Evolutionary conservation across 1,140 invertebrate species (phyloP), one percentile per base, ranked within the genome.

Genomic region (Homarus americanus): DNA sequence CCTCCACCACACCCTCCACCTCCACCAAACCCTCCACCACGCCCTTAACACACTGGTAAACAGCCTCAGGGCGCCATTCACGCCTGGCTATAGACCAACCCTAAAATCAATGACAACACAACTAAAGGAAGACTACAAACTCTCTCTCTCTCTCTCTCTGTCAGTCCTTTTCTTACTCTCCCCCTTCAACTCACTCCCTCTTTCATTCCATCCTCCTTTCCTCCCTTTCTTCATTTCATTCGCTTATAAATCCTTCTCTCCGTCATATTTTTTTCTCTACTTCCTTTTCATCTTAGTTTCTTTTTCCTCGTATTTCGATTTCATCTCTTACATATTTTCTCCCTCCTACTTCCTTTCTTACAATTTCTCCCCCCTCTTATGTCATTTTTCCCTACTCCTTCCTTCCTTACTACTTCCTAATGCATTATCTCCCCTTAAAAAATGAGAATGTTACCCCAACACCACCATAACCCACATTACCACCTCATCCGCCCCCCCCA

Each of bases 61-160:
- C 44, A 49, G 44, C 44, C 44, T 49, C 44, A 9, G 9, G 44
- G 9, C 44, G 44, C 17, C 17, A 49, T 49, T 49, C 44, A 49
- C 44, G 17, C 44, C 44, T 2, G 44, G 44, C 44, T 10, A 49
- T 49, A 49, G 44, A 49, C 44, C 17, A 9, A 49, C 44, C 9
- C 44, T 17, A 49, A 17, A 49, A 49, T 49, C 44, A 72, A 72
- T 28, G 34, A 34, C 66, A 72, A 72, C 66, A 34, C 10, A 9
- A 10, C 10, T 72, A 72, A 72, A n/a, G n/a, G n/a, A n/a, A 49
- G 44, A 49, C 44, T 49, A 49, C 44, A 49, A 49, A 34, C 34
- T 76, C 73, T 76, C 73, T 40, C 36, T 76, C 34, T 76, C 73
- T 76, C 73, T 76, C 73, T 76, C 73, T 76, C 73, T 76, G 34